Evolutionary conservation across 2,888 invertebrate species (phyloP), one percentile per base, ranked within the genome.

Genomic region (Hirtodrosophila duncani): DNA sequence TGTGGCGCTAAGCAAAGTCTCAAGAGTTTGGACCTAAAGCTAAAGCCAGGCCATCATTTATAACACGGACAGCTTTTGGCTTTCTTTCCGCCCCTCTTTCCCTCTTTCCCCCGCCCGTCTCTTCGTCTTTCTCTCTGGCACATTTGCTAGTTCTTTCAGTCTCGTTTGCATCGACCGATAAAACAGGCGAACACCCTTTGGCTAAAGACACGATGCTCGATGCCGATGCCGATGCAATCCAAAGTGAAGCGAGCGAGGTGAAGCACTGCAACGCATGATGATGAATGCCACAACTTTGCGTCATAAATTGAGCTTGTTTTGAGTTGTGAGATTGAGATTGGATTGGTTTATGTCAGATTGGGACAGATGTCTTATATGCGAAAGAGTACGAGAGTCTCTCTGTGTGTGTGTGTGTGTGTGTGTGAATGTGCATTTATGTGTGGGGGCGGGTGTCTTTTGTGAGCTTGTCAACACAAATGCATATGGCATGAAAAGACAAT

Each of bases 1-100:
- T 71, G 72, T 77, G 72, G 72, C 72, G 80, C 72, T 80, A 65
- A 56, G 53, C 50, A 55, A 55, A 46, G 30, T 69, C 57, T 51
- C 20, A 24, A 48, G 26, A 50, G 43, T 31, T 20, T 52, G 26
- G 34, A 55, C 48, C 44, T 21, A 38, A 7, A 34, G 23, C 8
- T 29, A 17, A 5, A 36, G 11, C 14, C 10, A 24, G 24, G 6
- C 51, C 58, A 74, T 70, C 66, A 70, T 78, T 78, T 78, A 78
- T 74, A 69, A 75, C 41, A 37, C 59, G 49, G 55, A 70, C 51
- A 59, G 60, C 49, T 43, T 33, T 27, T n/a, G n/a, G 23, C 29
- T 21, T 41, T 51, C 50, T 53, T 20, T 52, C 37, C n/a, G n/a
- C n/a, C 50, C 50, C 38, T 20, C 18, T 27, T 34, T 26, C 31